phyloP scores from a whole-genome alignment of 1,140 invertebrate species.

The Zeugodacus cucurbitae region DNA sequence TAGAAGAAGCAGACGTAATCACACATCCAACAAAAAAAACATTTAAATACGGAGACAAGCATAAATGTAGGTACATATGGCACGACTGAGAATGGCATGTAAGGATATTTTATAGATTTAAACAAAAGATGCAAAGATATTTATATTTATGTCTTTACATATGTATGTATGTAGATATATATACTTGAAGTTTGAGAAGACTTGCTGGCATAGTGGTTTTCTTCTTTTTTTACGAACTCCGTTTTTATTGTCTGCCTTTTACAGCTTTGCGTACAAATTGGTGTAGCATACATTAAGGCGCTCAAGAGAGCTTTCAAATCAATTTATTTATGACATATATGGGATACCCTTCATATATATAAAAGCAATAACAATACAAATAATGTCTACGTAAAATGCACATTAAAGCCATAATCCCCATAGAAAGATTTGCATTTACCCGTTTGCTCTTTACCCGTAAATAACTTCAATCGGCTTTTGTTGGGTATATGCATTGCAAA shows the following conservation, averaged over 20 bases:
- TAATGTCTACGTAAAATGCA: not conserved
- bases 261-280: not conserved
- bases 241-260: not conserved
- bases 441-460: not conserved
- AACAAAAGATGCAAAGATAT: not conserved
- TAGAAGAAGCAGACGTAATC: not conserved
- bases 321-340: slow-evolving; percentile 15
- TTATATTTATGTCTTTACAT: not conserved
- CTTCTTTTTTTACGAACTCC: too few species aligned
- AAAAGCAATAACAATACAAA: not conserved
- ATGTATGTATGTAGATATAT: not conserved
- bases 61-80: not conserved
- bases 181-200: not conserved
- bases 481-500: not conserved
- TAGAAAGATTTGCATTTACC: not conserved
- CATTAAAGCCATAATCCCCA: not conserved
- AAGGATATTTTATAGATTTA: not conserved
- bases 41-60: not conserved
- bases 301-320: not conserved
- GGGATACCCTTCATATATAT: not conserved
- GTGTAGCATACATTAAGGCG: slow-evolving; percentile 1
- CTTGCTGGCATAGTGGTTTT: not conserved
- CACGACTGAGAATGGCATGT: not conserved
- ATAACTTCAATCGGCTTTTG: not conserved
- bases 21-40: not conserved